Percentiles rank a stretch among this genome's conserved stretches.
These are phyloP conservation scores for Lepeophtheirus salmonis DNA, from an alignment of 1,140 invertebrate species.

Conservation along the genomic window DNA sequence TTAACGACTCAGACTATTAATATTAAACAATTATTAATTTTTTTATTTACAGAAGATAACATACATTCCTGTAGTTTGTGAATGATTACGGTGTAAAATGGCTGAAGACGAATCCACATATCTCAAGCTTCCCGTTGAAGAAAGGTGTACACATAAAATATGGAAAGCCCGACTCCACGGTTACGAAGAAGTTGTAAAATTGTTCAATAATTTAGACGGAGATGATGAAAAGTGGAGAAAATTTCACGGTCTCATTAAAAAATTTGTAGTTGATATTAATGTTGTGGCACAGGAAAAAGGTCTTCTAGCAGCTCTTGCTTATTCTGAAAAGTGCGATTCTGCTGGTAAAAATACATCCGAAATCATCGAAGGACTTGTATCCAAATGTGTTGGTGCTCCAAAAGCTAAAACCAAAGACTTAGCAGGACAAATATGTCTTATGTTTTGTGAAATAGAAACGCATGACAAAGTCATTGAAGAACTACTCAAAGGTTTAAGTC, in stretches of 20 bases:
- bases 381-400: slow-evolving; percentile 76
- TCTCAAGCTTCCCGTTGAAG: slow-evolving; percentile 11
- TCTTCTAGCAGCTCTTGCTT: slow-evolving; percentile 68
- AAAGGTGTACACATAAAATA: slow-evolving; percentile 30
- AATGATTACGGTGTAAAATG: neutral
- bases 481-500: slow-evolving; percentile 63
- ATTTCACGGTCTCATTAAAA: slow-evolving; percentile 75
- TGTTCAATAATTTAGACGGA: slow-evolving; percentile 51
- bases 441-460: slow-evolving; percentile 92
- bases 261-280: slow-evolving; percentile 87
- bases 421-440: slow-evolving; percentile 63
- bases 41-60: too few relatives aligned
- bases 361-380: slow-evolving; percentile 67
- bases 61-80: neutral
- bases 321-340: slow-evolving; percentile 64
- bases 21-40: too few relatives aligned
- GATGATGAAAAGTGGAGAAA: slow-evolving; percentile 83
- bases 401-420: slow-evolving; percentile 79
- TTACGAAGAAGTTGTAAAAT: slow-evolving; percentile 77
- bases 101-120: neutral
- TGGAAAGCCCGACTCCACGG: slow-evolving; percentile 86
- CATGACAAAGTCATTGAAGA: slow-evolving; percentile 75
- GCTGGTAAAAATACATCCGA: slow-evolving; percentile 70
- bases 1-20: too few relatives aligned
- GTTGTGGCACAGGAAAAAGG: slow-evolving; percentile 88